phyloP scores from a whole-genome alignment of 2,113 vertebrate species.

The Thinocorus orbignyianus region DNA sequence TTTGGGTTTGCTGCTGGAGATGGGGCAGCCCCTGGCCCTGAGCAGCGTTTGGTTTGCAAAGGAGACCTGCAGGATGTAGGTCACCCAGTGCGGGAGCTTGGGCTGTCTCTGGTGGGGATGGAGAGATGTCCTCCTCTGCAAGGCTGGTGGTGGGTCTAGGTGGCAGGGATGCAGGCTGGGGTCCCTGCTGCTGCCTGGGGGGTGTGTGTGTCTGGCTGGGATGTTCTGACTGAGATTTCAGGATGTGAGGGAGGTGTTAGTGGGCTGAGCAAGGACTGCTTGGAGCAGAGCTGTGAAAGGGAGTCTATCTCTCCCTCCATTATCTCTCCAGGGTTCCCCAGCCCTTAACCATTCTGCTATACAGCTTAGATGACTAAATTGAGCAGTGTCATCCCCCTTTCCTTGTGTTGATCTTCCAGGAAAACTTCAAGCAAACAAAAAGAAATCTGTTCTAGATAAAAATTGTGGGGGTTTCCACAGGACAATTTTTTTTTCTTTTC shows the following conservation, averaged over 20 bases:
- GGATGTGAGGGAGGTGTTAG: not conserved
- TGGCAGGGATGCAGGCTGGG: not conserved
- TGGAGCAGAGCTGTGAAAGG: not conserved
- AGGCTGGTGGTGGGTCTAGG: not conserved
- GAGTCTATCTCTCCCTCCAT: not conserved
- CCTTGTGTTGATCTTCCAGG: not conserved
- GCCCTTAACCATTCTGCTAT: not conserved
- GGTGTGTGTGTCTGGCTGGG: not conserved
- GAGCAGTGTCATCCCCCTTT: not conserved
- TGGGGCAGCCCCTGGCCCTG: not conserved
- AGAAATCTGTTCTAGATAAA: not conserved
- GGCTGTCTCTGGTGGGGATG: not conserved
- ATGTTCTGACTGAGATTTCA: not conserved
- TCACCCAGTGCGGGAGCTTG: not conserved
- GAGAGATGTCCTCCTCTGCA: not conserved
- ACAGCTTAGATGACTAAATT: not conserved
- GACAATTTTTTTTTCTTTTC: accelerated
- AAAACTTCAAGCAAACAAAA: not conserved
- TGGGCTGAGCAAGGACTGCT: not conserved
- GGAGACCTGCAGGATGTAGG: too few relatives aligned
- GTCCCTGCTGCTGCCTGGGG: not conserved
- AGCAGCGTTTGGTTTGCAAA: accelerated
- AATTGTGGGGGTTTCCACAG: not conserved
- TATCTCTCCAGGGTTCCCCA: not conserved
- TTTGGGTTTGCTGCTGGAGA: not conserved